Evolutionary conservation across 1,140 invertebrate genomes (phyloP), one percentile per base, ranked within the genome.

Genomic region (Anthonomus grandis): DNA sequence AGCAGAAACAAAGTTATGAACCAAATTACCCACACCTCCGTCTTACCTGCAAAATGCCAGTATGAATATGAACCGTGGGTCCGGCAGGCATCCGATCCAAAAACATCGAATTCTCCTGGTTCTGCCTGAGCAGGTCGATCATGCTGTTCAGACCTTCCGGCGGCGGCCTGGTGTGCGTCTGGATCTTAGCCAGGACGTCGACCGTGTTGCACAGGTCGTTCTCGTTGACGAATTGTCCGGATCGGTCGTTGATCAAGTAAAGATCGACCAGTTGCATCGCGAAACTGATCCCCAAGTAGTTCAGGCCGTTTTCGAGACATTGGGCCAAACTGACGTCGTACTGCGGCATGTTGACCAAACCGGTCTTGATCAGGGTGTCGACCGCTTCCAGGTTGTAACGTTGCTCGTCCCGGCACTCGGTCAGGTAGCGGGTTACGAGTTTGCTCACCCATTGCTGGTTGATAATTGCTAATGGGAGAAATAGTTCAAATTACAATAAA

Each of bases 301-400:
- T 92, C 57, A 84, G 83, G 3, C 91, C 92, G 70, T 86, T 87
- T 41, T 97, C 94, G 83, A 98, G 90, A 31, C 86, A 81, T 57
- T 88, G 85, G 2, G 92, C 88, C 3, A 99, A 73, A 52, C 89
- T 83, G 23, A 88, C 64, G 75, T 98, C 95, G 65, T 93, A 95
- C 57, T 78, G 77, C 45, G 78, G 78, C 3, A 85, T 63, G 67
- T 84, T 83, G n/a, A 84, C 76, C 4, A 84, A 75, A 39, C 83
- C 81, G 24, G 82, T 79, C 49, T 88, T 83, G 39, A 98, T 89
- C 0, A 98, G 77, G 58, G 85, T 84, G 70, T 97, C 94, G 2
- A 97, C 83, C 0, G 91, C 91, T 63, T 97, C 93, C 23, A 95
- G 77, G 70, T 97, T 97, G 70, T 89, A 97, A 55, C 86, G 84